Conservation (phyloP, 2,113 vertebrate species). For the Pelobates fuscus region DNA sequence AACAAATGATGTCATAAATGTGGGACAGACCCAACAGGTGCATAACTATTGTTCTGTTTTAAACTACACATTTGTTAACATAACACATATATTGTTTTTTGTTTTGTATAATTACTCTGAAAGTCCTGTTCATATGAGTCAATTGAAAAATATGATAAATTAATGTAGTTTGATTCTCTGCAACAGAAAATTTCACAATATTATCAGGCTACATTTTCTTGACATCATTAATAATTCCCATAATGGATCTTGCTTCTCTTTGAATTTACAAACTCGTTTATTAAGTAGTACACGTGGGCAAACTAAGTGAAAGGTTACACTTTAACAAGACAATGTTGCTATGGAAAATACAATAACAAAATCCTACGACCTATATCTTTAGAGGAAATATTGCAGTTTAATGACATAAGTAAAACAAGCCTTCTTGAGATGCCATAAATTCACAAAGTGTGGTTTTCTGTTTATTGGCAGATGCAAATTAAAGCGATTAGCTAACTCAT, state of each 20-base stretch:
- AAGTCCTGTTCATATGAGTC: background rate
- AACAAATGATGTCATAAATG: too few relatives aligned
- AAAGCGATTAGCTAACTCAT: slow-evolving; percentile 55
- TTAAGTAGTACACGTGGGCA: background rate
- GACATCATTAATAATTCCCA: too few relatives aligned
- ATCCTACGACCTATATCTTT: slow-evolving; percentile 44
- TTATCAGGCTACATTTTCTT: too few relatives aligned
- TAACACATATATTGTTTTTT: too few relatives aligned
- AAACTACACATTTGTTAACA: too few relatives aligned
- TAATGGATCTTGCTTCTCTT: background rate
- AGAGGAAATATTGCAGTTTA: slow-evolving; percentile 55
- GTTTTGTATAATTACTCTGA: too few relatives aligned
- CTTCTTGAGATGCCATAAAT: slow-evolving; percentile 53
- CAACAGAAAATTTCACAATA: too few relatives aligned
- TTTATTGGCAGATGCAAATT: slow-evolving; percentile 54
- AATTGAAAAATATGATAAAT: background rate
- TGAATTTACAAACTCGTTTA: background rate
- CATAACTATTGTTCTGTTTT: too few relatives aligned
- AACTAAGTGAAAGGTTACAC: background rate
- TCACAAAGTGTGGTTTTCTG: slow-evolving; percentile 52
- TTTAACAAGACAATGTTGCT: slow-evolving; percentile 30
- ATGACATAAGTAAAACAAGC: slow-evolving; percentile 54
- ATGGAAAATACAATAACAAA: slow-evolving; percentile 28
- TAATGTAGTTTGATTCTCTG: too few relatives aligned
- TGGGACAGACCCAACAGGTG: too few relatives aligned